Evolutionary conservation across 2,888 invertebrate genomes (phyloP), one percentile per base, ranked within the genome.

Genomic region (Ochropacha duplaris): DNA sequence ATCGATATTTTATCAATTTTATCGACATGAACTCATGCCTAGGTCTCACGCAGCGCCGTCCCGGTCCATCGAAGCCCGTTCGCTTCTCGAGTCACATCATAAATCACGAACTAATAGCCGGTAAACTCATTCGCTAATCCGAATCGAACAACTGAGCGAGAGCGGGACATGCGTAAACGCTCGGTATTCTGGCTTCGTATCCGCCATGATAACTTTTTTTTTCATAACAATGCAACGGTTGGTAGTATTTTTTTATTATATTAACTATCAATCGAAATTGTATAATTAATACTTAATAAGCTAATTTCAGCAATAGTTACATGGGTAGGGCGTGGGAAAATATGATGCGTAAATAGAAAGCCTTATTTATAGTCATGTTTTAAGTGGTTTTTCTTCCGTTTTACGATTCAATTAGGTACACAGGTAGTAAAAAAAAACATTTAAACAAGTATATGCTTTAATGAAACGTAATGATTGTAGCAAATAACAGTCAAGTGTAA

Each of bases 101-200:
- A 92, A 92, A 92, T 92, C 90, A 90, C 87, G 63, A 74, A 74
- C 87, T 92, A 92, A 91, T 90, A 90, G 90, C 86, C 86, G 82
- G 86, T 87, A 88, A 89, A 88, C 84, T 87, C 87, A 88, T 88
- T 89, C 88, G 91, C 91, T 90, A 91, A 92, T 91, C 89, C 87
- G 85, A 86, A 79, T 80, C 84, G 76, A 86, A 86, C 83, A 75
- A 79, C 74, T 74, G 71, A 73, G 76, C 68, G 66, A 68, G 71
- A 73, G 76, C 68, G 66, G 67, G 74, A 74, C 70, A 72, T 74
- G 71, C 74, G 76, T 68, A 68, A 65, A 67, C 71, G 74, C 68
- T 72, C 66, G 74, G 72, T 60, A 55, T 52, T 44, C 62, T n/a
- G n/a, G 63, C 65, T 63, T 39, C 56, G 54, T 59, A 65, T 61